Conservation (phyloP, 2,113 vertebrate genomes). For the Ammospiza nelsoni region DNA sequence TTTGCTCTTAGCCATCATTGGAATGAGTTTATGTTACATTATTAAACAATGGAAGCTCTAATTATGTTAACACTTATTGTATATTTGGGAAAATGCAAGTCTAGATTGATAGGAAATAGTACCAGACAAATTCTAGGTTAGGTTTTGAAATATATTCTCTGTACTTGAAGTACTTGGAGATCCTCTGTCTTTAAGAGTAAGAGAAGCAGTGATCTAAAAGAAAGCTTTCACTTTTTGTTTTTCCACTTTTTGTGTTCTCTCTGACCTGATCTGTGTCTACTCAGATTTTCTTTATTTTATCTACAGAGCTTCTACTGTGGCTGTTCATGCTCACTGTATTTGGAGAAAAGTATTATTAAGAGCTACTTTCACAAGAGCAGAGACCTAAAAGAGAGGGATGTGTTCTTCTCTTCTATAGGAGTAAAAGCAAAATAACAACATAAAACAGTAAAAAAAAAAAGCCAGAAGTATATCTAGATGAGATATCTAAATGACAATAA, state of each 20-base stretch:
- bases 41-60: not conserved
- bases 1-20: not conserved
- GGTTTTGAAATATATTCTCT: not conserved
- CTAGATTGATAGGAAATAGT: not conserved
- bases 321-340: not conserved
- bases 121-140: not conserved
- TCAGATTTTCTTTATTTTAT: not conserved
- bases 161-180: not conserved
- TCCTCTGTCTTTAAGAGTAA: not conserved
- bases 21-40: not conserved
- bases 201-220: not conserved
- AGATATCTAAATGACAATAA: not conserved
- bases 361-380: not conserved
- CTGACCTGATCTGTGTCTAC: not conserved
- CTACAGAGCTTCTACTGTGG: not conserved
- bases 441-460: not conserved
- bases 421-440: conserved; percentile 10
- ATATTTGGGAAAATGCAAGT: not conserved
- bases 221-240: conserved; percentile 6
- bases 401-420: not conserved
- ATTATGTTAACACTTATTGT: not conserved
- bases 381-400: not conserved
- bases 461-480: not conserved
- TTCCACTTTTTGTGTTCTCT: not conserved
- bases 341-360: not conserved